Evolutionary conservation across 92 coral and sea anemone genomes (phyloP).

Genomic region (Phymanthus crucifer): DNA sequence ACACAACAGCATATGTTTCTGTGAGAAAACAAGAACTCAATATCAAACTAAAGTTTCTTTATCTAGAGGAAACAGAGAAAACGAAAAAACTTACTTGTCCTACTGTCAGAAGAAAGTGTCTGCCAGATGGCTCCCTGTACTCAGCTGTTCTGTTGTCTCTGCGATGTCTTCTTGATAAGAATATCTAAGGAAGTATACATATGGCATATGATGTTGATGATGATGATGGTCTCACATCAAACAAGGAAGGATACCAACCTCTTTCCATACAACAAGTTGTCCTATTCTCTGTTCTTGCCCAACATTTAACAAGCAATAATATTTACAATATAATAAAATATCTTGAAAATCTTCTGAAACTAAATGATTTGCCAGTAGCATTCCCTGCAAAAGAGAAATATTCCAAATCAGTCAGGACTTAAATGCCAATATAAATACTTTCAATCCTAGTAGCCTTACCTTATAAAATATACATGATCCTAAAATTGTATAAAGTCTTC

Average conservation of each 20-base stretch:
- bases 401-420: not conserved
- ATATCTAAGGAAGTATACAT: conserved; percentile 50
- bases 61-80: not conserved
- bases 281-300: conserved; percentile 91
- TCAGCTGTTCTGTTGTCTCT: conserved; percentile 57
- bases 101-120: conserved; percentile 86
- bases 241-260: too few relatives aligned
- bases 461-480: conserved; percentile 95
- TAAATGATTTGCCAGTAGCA: conserved; percentile 89
- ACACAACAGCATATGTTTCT: conserved; percentile 94
- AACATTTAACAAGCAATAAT: conserved; percentile 89
- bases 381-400: conserved; percentile 65
- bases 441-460: conserved; percentile 61
- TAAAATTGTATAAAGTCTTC: conserved; percentile 95
- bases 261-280: conserved; percentile 93
- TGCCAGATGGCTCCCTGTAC: conserved; percentile 65
- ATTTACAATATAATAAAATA: conserved; percentile 86
- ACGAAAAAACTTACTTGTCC: conserved; percentile 69
- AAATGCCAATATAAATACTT: not conserved
- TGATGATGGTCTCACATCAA: not conserved
- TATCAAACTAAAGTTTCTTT: not conserved
- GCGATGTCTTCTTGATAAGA: conserved; percentile 67
- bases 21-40: conserved; percentile 4
- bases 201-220: not conserved
- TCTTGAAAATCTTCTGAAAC: conserved; percentile 86